phyloP scores from a whole-genome alignment of 2,113 vertebrate species.

The Triplophysa dalaica region DNA sequence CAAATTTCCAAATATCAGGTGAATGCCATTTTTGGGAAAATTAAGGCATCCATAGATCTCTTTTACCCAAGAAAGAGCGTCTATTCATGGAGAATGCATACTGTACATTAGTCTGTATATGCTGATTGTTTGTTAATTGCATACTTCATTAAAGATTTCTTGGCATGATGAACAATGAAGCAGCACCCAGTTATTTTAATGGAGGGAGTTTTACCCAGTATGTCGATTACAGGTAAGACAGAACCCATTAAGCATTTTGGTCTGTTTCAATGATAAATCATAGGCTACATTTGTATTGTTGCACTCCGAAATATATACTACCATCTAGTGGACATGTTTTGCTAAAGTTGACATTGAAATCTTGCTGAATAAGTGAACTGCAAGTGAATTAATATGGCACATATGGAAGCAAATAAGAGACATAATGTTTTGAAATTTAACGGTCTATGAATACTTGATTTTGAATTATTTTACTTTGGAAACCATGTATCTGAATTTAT shows the following conservation, averaged over 20 bases:
- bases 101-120: not conserved
- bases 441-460: too few species aligned
- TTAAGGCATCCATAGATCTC: not conserved
- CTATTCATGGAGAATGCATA: not conserved
- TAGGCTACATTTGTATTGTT: not conserved
- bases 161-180: constrained; percentile 81
- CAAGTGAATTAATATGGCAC: too few species aligned
- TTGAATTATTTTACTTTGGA: too few species aligned
- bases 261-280: not conserved
- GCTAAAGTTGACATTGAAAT: not conserved
- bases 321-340: constrained; percentile 33
- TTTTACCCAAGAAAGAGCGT: too few species aligned
- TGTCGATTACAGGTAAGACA: constrained; percentile 73
- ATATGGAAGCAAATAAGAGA: too few species aligned
- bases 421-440: too few species aligned
- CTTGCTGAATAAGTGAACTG: not conserved
- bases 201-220: constrained; percentile 74
- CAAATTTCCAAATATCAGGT: constrained; percentile 77
- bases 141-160: constrained; percentile 63
- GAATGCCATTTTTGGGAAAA: constrained; percentile 14
- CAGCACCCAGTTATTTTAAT: constrained; percentile 77
- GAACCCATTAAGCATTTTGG: not conserved
- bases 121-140: not conserved
- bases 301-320: not conserved
- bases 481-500: too few species aligned